A percentile compares a stretch with the other conserved stretches of the same genome.
These are phyloP conservation scores for Uria aalge DNA, from an alignment of 2,113 vertebrate genomes.

Conservation along the genomic window DNA sequence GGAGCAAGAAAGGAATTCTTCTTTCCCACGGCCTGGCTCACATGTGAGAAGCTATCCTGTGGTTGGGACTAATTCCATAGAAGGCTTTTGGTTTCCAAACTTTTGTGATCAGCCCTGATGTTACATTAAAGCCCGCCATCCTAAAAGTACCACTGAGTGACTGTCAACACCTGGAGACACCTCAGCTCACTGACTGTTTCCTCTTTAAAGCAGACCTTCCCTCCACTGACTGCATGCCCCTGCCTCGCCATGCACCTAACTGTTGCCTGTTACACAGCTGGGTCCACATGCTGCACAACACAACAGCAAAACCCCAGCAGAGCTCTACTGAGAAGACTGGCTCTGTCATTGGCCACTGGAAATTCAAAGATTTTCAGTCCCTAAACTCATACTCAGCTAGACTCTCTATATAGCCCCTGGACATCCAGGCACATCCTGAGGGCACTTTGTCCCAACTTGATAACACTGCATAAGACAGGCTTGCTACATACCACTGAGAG, in stretches of 20 bases:
- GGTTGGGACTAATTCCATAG: background rate
- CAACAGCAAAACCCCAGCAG: background rate
- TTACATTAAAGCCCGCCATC: background rate
- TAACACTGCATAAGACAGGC: background rate
- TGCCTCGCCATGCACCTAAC: background rate
- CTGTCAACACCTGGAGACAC: background rate
- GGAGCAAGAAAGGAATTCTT: background rate
- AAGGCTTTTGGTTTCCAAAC: background rate
- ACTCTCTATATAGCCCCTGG: background rate
- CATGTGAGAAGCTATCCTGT: background rate
- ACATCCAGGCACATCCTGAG: background rate
- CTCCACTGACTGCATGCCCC: accelerated
- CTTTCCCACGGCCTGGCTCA: background rate
- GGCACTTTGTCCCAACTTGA: background rate
- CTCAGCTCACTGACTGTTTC: accelerated
- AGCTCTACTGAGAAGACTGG: background rate
- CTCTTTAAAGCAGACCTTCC: background rate
- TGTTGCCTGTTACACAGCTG: background rate
- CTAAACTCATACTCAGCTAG: background rate
- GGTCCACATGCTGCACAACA: background rate
- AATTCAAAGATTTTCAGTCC: background rate
- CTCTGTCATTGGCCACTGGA: background rate
- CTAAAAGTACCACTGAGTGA: background rate
- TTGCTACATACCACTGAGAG: background rate
- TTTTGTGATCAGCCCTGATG: background rate